Evolutionary conservation across 2,888 invertebrate species (phyloP).

Genomic region (Phaonia tiefii): DNA sequence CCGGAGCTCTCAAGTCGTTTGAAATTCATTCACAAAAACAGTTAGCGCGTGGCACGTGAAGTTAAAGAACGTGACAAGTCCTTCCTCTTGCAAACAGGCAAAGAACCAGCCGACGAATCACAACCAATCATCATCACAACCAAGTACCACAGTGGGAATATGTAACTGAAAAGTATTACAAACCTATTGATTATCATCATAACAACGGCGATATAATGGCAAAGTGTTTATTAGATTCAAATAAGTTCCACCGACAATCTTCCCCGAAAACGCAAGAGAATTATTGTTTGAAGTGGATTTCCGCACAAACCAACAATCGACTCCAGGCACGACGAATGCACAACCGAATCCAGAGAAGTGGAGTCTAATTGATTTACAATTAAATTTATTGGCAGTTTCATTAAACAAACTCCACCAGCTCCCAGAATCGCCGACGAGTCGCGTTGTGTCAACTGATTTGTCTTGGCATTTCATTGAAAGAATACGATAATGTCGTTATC

Average conservation of each 20-base stretch:
- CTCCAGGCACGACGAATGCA: background rate
- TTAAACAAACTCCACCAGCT: slow-evolving; percentile 6
- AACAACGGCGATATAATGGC: background rate
- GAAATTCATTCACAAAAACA: slow-evolving; percentile 66
- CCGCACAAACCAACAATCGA: background rate
- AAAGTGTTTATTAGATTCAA: background rate
- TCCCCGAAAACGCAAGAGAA: background rate
- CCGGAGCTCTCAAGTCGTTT: slow-evolving; percentile 34
- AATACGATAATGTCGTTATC: slow-evolving; percentile 72
- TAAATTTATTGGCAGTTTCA: slow-evolving; percentile 46
- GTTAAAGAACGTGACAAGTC: slow-evolving; percentile 58
- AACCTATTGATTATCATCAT: slow-evolving; percentile 33
- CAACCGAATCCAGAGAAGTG: background rate
- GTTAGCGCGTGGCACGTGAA: slow-evolving; percentile 67
- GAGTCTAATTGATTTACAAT: slow-evolving; percentile 57
- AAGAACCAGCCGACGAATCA: background rate
- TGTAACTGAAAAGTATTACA: slow-evolving; percentile 9
- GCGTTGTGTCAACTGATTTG: background rate
- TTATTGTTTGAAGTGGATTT: background rate
- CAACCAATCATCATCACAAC: slow-evolving; percentile 33
- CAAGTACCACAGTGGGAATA: slow-evolving; percentile 18
- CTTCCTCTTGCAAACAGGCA: background rate
- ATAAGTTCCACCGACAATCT: background rate
- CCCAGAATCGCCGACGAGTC: background rate
- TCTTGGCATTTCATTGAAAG: background rate